phyloP scores from a whole-genome alignment of 2,797 vertebrate species.

The Sebastes vulpes region DNA sequence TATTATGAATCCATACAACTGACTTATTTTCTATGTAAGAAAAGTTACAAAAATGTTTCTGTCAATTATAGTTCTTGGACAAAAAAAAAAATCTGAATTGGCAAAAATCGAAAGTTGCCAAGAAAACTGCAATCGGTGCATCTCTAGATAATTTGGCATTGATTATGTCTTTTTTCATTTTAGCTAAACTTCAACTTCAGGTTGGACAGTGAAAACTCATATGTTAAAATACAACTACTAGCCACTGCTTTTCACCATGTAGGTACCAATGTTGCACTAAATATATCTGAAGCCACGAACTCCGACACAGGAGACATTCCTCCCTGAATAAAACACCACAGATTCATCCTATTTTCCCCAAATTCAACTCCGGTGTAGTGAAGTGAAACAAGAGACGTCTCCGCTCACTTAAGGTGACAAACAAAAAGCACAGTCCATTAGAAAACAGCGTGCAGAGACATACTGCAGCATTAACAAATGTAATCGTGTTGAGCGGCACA shows the following conservation, averaged over 20 bases:
- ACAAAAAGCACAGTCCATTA: constrained; percentile 72
- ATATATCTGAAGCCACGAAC: not conserved
- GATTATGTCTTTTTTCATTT: too few species aligned
- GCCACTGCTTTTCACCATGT: not conserved
- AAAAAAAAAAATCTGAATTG: too few species aligned
- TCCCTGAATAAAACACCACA: not conserved
- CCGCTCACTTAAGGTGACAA: constrained; percentile 62
- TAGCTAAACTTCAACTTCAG: too few species aligned
- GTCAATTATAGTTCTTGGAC: not conserved
- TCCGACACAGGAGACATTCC: not conserved
- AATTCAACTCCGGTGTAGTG: constrained; percentile 6
- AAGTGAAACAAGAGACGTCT: constrained; percentile 36
- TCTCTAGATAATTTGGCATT: not conserved
- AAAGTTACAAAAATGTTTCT: not conserved
- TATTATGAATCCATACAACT: not conserved
- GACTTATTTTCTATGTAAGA: not conserved
- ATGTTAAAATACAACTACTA: not conserved
- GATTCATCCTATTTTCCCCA: constrained; percentile 10
- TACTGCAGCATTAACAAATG: constrained; percentile 56
- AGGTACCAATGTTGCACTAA: not conserved
- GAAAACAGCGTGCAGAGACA: constrained; percentile 49
- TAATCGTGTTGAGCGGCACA: constrained; percentile 50
- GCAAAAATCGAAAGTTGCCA: not conserved
- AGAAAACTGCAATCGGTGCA: not conserved
- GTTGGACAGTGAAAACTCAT: too few species aligned